Percentiles rank a stretch among this genome's conserved stretches.
Evolutionary conservation across 2,113 vertebrate genomes (phyloP).

Genomic region (Amblyornis subalaris): DNA sequence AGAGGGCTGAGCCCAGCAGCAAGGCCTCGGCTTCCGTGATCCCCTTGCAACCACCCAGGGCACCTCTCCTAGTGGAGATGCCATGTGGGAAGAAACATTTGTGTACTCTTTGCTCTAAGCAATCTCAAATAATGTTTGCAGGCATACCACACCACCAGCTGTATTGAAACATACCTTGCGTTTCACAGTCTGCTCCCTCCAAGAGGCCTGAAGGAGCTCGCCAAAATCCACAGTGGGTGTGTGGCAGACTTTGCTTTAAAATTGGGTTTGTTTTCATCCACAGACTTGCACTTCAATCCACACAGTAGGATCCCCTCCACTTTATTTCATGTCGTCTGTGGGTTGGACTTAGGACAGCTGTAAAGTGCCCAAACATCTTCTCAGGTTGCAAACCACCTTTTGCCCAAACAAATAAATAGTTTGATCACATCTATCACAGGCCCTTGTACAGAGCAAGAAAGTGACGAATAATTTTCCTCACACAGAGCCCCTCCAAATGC

Average conservation of each 20-base stretch:
- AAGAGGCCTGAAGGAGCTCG: background rate
- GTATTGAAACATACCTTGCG: background rate
- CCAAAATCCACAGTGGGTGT: background rate
- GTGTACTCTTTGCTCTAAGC: background rate
- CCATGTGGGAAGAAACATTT: background rate
- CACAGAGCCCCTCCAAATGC: background rate
- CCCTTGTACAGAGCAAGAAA: background rate
- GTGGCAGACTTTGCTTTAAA: background rate
- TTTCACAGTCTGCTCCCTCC: background rate
- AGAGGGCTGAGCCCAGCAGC: accelerated
- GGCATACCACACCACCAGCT: accelerated
- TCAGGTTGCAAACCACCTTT: background rate
- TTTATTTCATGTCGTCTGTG: background rate
- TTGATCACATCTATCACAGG: background rate
- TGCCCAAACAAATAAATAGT: background rate
- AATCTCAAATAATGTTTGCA: background rate
- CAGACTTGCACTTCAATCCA: accelerated
- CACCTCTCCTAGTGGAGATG: accelerated
- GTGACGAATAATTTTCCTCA: accelerated
- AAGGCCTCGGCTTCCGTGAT: background rate
- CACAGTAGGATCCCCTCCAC: background rate
- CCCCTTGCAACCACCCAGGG: background rate
- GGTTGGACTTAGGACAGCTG: background rate
- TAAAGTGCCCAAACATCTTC: background rate
- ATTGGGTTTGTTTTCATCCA: background rate